Evolutionary conservation across 2,797 vertebrate genomes (phyloP).

Genomic region (Brachymystax lenok): DNA sequence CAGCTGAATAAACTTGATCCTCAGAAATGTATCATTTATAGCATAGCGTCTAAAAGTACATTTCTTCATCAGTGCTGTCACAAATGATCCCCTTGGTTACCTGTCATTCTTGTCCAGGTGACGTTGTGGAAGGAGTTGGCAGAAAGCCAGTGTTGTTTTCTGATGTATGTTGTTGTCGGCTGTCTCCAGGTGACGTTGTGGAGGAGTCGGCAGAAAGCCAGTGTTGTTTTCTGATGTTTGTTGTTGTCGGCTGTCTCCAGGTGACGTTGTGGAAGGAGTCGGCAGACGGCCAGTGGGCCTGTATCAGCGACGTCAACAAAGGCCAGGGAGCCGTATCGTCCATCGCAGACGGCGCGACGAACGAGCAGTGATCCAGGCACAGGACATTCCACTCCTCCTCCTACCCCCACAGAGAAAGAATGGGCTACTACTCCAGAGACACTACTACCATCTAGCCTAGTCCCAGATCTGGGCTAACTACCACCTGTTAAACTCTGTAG

Average conservation of each 20-base stretch:
- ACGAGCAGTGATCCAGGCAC: conserved; percentile 83
- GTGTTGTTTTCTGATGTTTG: no score
- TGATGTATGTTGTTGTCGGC: no score
- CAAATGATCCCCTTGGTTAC: neutral
- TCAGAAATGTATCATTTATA: neutral
- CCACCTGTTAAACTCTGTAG: no score
- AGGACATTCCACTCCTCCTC: neutral
- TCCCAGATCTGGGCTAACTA: no score
- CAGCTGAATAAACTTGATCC: neutral
- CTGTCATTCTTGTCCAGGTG: conserved; percentile 72
- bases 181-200: conserved; percentile 62
- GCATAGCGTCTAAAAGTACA: neutral
- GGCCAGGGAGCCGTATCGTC: conserved; percentile 89
- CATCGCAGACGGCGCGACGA: conserved; percentile 35
- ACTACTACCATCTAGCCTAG: no score
- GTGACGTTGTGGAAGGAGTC: conserved; percentile 96
- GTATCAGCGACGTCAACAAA: conserved; percentile 97
- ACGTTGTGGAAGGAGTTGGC: no score
- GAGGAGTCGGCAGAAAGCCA: no score
- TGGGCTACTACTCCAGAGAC: no score
- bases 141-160: no score
- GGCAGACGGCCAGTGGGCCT: conserved; percentile 91
- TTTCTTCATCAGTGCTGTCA: neutral
- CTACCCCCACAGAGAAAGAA: no score
- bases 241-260: no score